These are phyloP conservation scores for Galerucella pusilla DNA, from an alignment of 2,888 invertebrate genomes.

Conservation along the genomic window DNA sequence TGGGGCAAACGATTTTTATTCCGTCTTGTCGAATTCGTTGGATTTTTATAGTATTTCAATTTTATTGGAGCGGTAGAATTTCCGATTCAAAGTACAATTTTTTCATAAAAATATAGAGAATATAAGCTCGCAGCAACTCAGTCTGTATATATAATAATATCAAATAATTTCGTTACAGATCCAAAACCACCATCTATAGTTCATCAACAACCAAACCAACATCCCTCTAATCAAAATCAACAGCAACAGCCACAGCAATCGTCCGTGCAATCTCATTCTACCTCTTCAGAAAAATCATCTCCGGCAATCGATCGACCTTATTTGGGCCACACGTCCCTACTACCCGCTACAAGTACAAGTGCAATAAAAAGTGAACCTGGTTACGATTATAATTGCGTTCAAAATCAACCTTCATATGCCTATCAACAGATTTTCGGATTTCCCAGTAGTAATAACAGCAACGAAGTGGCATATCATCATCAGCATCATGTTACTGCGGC, in stretches of 20 bases:
- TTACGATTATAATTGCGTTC: slow-evolving; percentile 64
- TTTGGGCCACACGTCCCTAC: slow-evolving; percentile 70
- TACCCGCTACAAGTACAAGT: slow-evolving; percentile 63
- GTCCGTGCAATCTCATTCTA: slow-evolving; percentile 44
- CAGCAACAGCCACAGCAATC: slow-evolving; percentile 44
- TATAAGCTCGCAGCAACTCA: too few relatives aligned
- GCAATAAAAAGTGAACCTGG: slow-evolving; percentile 65
- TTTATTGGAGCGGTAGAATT: too few relatives aligned
- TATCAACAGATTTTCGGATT: slow-evolving; percentile 72
- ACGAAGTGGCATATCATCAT: slow-evolving; percentile 80
- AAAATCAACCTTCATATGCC: slow-evolving; percentile 61
- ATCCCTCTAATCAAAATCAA: slow-evolving; percentile 49
- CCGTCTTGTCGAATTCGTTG: too few relatives aligned
- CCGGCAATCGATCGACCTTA: slow-evolving; percentile 63
- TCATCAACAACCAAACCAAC: slow-evolving; percentile 45
- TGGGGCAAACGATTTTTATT: too few relatives aligned
- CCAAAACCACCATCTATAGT: slow-evolving; percentile 52
- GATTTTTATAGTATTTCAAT: too few relatives aligned
- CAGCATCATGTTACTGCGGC: slow-evolving; percentile 88
- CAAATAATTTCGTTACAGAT: slow-evolving; percentile 50
- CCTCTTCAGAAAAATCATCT: slow-evolving; percentile 51
- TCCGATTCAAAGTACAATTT: too few relatives aligned
- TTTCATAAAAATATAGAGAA: too few relatives aligned
- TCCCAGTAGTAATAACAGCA: slow-evolving; percentile 50
- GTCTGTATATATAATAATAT: not conserved